phyloP scores from a whole-genome alignment of 2,888 invertebrate genomes.

The Junonia oenone region DNA sequence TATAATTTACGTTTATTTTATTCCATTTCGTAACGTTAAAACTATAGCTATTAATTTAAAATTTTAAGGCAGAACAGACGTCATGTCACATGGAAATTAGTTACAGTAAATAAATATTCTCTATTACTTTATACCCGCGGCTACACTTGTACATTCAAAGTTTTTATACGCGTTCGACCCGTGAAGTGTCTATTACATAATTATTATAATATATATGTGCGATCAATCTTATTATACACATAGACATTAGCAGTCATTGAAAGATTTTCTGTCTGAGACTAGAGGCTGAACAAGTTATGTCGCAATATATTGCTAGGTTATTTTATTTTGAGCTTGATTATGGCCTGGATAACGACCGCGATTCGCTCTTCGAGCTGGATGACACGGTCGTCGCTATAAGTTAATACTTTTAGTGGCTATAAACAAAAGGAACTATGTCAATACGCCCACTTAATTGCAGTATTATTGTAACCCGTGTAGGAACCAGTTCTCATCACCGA shows the following conservation, averaged over 20 bases:
- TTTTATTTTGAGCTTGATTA: constrained; percentile 2
- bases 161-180: neutral
- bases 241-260: neutral
- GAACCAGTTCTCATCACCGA: constrained; percentile 30
- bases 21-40: constrained; percentile 13
- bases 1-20: constrained; percentile 16
- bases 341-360: neutral
- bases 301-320: neutral
- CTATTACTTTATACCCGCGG: neutral
- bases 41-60: constrained; percentile 15
- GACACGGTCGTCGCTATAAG: constrained; percentile 7
- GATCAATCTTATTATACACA: neutral
- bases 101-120: neutral
- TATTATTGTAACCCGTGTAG: constrained; percentile 23
- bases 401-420: constrained; percentile 14
- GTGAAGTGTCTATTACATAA: neutral
- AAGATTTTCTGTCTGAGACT: neutral
- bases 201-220: neutral
- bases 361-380: neutral
- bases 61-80: constrained; percentile 7
- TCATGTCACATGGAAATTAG: constrained; percentile 6
- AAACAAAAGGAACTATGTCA: constrained; percentile 28
- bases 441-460: constrained; percentile 29
- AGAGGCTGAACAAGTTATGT: neutral
- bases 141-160: neutral